phyloP scores from a whole-genome alignment of 2,888 invertebrate genomes.

The Harmothoe impar region DNA sequence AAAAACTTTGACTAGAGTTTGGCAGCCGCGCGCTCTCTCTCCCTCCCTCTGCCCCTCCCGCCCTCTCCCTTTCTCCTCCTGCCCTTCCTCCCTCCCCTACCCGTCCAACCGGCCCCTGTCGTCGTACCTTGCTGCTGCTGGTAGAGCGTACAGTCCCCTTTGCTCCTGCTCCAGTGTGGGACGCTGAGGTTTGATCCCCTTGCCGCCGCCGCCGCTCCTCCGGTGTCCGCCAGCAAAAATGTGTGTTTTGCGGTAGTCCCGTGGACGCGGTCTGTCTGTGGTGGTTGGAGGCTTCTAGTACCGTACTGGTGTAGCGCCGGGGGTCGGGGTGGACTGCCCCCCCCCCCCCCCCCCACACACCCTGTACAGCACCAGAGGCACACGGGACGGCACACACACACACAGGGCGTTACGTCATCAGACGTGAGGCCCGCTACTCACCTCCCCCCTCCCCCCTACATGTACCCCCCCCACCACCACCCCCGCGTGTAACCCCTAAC shows the following conservation, averaged over 20 bases:
- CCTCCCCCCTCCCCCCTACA: background rate
- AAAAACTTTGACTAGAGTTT: no score
- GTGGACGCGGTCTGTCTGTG: background rate
- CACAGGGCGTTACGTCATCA: background rate
- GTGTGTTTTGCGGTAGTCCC: background rate
- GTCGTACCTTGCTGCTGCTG: background rate
- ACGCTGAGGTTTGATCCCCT: background rate
- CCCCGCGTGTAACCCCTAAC: background rate
- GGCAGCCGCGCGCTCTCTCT: no score
- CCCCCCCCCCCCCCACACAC: background rate
- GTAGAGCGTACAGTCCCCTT: background rate
- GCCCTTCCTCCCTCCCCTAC: background rate
- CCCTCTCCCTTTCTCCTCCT: background rate
- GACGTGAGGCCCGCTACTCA: background rate
- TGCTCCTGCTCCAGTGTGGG: background rate
- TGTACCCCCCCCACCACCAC: background rate
- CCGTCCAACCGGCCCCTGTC: background rate
- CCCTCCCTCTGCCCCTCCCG: background rate
- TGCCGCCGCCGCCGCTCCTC: background rate
- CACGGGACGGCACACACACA: background rate
- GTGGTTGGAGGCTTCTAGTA: background rate
- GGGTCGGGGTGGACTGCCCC: background rate
- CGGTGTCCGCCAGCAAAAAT: slow-evolving; percentile 12
- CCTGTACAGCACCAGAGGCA: background rate
- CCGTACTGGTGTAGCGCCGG: background rate